These are phyloP conservation scores for Dipodomys stephensi DNA, from an alignment of 2,113 vertebrate species.

Conservation along the genomic window DNA sequence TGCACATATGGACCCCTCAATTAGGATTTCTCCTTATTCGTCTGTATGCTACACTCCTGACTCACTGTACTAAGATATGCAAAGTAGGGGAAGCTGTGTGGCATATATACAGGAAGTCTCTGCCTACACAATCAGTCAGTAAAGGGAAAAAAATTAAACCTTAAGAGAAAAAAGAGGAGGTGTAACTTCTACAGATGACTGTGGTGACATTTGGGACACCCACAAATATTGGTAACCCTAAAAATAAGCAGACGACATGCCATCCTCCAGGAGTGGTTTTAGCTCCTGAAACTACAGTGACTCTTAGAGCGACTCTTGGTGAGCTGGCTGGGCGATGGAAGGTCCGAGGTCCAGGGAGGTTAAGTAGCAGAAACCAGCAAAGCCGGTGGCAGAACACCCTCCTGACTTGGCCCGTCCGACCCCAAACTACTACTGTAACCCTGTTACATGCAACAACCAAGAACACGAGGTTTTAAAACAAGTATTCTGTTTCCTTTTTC, in stretches of 20 bases:
- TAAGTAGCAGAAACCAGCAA: accelerated
- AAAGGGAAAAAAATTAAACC: background rate
- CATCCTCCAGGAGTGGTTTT: background rate
- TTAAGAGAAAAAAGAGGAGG: background rate
- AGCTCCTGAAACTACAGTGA: background rate
- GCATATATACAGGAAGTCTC: background rate
- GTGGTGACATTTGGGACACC: background rate
- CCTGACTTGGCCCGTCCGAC: background rate
- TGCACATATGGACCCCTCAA: background rate
- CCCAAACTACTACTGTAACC: background rate
- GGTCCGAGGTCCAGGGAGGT: background rate
- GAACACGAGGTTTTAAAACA: too few relatives aligned
- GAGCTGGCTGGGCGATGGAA: background rate
- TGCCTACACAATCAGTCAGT: background rate
- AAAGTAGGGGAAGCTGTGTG: too few relatives aligned
- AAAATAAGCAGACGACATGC: background rate
- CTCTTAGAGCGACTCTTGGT: background rate
- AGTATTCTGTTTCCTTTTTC: background rate
- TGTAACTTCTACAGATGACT: background rate
- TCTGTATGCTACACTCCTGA: accelerated
- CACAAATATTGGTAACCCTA: background rate
- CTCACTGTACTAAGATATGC: background rate
- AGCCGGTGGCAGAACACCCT: background rate
- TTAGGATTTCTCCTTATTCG: background rate
- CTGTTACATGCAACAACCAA: background rate